These are phyloP conservation scores for Myrmophylax atrothorax DNA, from an alignment of 2,113 vertebrate species.

Conservation along the genomic window DNA sequence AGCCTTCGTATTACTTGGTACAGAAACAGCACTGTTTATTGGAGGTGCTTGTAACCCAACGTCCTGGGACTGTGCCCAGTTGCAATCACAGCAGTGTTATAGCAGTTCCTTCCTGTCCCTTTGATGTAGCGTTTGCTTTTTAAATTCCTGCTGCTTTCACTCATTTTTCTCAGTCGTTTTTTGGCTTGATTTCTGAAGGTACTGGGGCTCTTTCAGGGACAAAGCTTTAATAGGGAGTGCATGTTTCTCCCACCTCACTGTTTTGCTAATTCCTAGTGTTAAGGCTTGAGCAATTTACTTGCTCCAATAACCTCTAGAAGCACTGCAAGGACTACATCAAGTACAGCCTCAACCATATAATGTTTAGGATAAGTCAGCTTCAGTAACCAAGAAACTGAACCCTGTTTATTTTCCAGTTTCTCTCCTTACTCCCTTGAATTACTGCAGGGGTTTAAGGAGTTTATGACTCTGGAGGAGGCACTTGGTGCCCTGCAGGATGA, in stretches of 20 bases:
- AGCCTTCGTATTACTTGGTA: conserved; percentile 36
- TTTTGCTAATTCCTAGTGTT: neutral
- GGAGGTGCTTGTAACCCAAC: conserved; percentile 49
- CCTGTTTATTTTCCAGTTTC: neutral
- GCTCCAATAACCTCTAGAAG: neutral
- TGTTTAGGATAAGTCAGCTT: neutral
- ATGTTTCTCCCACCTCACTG: conserved; percentile 14
- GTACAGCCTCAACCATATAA: neutral
- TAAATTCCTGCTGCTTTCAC: conserved; percentile 57
- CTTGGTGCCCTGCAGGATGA: neutral
- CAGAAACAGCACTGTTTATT: conserved; percentile 61
- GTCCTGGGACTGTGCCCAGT: conserved; percentile 70
- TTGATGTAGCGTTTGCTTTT: conserved; percentile 70
- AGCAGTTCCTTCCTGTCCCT: conserved; percentile 68
- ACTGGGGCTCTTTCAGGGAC: conserved; percentile 33
- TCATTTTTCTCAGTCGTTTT: conserved; percentile 46
- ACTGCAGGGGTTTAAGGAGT: neutral
- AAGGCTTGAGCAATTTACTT: neutral
- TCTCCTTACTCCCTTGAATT: neutral
- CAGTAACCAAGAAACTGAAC: neutral
- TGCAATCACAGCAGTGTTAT: conserved; percentile 72
- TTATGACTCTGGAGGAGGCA: neutral
- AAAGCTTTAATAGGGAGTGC: neutral
- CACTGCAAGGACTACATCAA: neutral
- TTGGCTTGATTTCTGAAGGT: conserved; percentile 57